Evolutionary conservation across 1,140 invertebrate genomes (phyloP).

Genomic region (Mercenaria mercenaria): DNA sequence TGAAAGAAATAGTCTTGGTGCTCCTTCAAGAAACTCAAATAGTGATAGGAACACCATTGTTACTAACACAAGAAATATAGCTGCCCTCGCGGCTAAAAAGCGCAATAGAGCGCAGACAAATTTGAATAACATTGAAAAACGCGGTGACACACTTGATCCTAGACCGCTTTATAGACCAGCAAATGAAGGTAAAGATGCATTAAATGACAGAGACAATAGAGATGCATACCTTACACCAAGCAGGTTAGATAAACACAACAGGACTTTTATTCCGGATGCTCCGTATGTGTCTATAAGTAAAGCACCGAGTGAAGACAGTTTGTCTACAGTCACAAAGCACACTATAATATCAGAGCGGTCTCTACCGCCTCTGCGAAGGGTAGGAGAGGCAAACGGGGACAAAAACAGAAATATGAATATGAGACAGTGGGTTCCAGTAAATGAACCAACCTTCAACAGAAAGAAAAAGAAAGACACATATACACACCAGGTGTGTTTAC

Average conservation of each 20-base stretch:
- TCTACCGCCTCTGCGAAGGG: slow-evolving; percentile 72
- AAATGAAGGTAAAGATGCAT: slow-evolving; percentile 36
- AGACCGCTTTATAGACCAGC: slow-evolving; percentile 74
- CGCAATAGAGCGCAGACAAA: slow-evolving; percentile 73
- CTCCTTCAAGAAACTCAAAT: slow-evolving; percentile 72
- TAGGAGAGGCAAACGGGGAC: slow-evolving; percentile 47
- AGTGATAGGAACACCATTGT: slow-evolving; percentile 77
- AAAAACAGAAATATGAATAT: slow-evolving; percentile 52
- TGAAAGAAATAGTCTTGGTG: slow-evolving; percentile 37
- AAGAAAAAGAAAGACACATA: slow-evolving; percentile 69
- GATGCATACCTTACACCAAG: slow-evolving; percentile 79
- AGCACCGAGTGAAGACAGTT: slow-evolving; percentile 75
- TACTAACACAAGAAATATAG: slow-evolving; percentile 83
- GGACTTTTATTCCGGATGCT: slow-evolving; percentile 54
- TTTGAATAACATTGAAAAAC: slow-evolving; percentile 68
- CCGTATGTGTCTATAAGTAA: slow-evolving; percentile 59
- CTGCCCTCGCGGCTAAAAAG: slow-evolving; percentile 83
- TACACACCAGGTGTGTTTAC: slow-evolving; percentile 62
- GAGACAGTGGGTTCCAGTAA: slow-evolving; percentile 44
- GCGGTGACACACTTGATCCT: slow-evolving; percentile 35
- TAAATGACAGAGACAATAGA: slow-evolving; percentile 49
- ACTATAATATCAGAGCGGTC: slow-evolving; percentile 77
- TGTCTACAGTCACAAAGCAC: slow-evolving; percentile 74
- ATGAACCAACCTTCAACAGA: slow-evolving; percentile 59
- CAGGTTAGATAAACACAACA: slow-evolving; percentile 82